Base-by-base conservation (phyloP, 1,140 invertebrate species). In the Holcopasites calliopsidis region DNA sequence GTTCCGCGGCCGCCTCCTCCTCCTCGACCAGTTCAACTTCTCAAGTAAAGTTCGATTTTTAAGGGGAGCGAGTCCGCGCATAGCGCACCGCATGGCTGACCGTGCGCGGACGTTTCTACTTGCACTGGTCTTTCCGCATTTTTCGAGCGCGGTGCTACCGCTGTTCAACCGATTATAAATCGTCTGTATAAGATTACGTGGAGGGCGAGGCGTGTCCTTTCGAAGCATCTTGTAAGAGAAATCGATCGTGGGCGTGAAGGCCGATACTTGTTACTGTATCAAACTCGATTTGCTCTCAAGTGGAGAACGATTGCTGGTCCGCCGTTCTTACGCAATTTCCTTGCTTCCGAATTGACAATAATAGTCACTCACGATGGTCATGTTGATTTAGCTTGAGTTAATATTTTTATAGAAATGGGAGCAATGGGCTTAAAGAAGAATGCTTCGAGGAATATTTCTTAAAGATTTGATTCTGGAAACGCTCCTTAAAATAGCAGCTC, bases 81-180 rank as follows among this genome's bases (percentile, higher is more conserved):
- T n/a, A 44, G 5, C 6, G n/a, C 13, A 21, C n/a, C 31, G 18
- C 1, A 10, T 0, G 71, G 50, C 72, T 52, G 79, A 72, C 80
- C 23, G 68, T 2, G 10, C 10, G n/a, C n/a, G 23, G 73, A 68
- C 33, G n/a, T 55, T 77, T 80, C 78, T 35, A 80, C 78, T 80
- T 49, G 21, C 3, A 6, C 26, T n/a, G n/a, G 55, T 76, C 16
- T 55, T 77, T 44, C 21, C 35, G 31, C 50, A 44, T 66, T 65
- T 65, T 71, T 33, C 23, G 2, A 5, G 31, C 2, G 13, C 57
- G 7, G 23, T 10, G 42, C 44, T 52, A 50, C 38, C 42, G 62
- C 49, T 38, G 18, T n/a, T 52, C 18, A 54, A 66, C 65, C 58
- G 66, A 81, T 81, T 80, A 76, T 60, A 80, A 80, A 76, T 81